Evolutionary conservation across 2,113 vertebrate species (phyloP).

Genomic region (Eulacestoma nigropectus): DNA sequence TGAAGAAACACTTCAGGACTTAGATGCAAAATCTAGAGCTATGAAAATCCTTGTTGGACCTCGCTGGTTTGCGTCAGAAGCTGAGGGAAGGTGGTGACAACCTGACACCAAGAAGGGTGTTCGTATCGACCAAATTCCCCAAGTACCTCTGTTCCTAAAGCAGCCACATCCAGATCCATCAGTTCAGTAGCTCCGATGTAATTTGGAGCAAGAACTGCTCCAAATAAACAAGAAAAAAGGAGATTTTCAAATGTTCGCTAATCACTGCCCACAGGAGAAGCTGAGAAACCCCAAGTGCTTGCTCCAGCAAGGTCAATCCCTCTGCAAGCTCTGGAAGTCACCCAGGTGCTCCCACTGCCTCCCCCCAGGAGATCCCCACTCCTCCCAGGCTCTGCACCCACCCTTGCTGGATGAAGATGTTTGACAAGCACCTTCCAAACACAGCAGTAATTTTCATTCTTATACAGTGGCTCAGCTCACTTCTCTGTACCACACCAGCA

Average conservation of each 20-base stretch:
- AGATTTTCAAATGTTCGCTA: not conserved
- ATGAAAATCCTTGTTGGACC: not conserved
- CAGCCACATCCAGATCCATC: accelerated
- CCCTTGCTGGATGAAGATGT: not conserved
- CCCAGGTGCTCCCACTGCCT: accelerated
- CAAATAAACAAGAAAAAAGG: not conserved
- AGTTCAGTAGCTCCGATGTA: not conserved
- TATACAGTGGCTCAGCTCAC: not conserved
- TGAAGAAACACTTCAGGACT: not conserved
- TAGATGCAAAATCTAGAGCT: not conserved
- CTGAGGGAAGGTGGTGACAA: accelerated
- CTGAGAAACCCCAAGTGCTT: not conserved
- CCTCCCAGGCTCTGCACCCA: not conserved
- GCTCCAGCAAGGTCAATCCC: not conserved
- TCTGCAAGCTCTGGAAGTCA: not conserved
- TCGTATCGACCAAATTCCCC: accelerated
- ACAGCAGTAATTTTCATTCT: not conserved
- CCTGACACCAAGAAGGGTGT: accelerated
- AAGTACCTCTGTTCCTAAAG: not conserved
- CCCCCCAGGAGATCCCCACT: accelerated
- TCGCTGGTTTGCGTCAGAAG: accelerated
- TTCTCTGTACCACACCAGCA: not conserved
- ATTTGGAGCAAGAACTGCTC: not conserved
- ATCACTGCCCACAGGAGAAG: not conserved
- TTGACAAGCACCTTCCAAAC: not conserved